Conservation (phyloP, 1,140 invertebrate genomes). For the Temnothorax nylanderi region DNA sequence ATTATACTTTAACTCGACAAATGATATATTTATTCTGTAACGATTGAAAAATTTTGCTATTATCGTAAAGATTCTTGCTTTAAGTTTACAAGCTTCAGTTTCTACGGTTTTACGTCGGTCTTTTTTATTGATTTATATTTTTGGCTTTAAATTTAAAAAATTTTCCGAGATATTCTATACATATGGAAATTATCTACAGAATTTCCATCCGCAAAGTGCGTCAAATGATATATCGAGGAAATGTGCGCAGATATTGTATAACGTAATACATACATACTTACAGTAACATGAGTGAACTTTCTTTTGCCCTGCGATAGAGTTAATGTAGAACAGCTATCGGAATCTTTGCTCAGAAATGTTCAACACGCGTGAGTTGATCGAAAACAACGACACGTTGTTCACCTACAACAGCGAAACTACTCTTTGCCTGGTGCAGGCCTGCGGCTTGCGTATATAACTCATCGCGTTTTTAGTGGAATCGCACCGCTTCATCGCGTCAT, state of each 20-base stretch:
- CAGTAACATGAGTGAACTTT: background rate
- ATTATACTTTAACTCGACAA: background rate
- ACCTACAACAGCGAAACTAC: conserved; percentile 51
- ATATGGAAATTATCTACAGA: background rate
- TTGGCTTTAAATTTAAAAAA: too few species aligned
- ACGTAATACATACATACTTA: background rate
- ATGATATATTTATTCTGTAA: conserved; percentile 6
- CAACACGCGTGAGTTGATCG: conserved; percentile 14
- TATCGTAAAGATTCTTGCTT: background rate
- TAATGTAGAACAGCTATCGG: conserved; percentile 40
- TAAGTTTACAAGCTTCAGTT: background rate
- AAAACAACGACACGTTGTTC: conserved; percentile 54
- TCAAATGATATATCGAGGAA: background rate
- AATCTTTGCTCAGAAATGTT: conserved; percentile 45
- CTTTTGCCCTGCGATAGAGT: background rate
- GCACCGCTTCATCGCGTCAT: conserved; percentile 30
- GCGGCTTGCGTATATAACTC: conserved; percentile 3
- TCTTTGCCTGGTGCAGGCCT: background rate
- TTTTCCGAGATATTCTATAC: background rate
- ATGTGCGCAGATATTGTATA: background rate
- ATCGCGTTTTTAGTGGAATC: conserved; percentile 55
- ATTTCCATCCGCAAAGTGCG: background rate
- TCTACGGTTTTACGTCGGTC: background rate
- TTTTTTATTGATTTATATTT: background rate
- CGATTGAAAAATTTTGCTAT: background rate